Evolutionary conservation across 92 coral and sea anemone species (phyloP), one percentile per base, ranked within the genome.

Genomic region (Porites evermanni): DNA sequence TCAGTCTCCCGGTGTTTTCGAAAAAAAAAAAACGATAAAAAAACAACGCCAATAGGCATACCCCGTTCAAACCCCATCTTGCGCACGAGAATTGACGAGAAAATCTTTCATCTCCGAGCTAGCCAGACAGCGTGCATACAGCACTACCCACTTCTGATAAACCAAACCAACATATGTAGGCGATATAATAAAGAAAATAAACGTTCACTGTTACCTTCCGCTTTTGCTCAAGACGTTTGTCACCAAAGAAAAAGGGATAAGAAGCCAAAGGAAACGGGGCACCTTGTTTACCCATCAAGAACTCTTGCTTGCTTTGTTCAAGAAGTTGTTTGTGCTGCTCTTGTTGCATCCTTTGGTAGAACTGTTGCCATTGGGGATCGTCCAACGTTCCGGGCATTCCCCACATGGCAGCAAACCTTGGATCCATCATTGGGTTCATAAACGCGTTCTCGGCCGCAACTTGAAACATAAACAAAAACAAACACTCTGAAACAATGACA

Each of bases 361-460:
- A 81, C 82, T 94, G 96, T 63, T 96, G 98, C 91, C 89, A 90
- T 75, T 92, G 86, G 14, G 95, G 88, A 65, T 93, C 98, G 74
- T 92, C 95, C 85, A 79, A 20, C 19, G 87, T 79, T 67, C 90
- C 82, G 23, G 91, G 92, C 90, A 92, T 84, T 24, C 88, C 91
- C 90, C 91, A 92, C 65, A 86, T 68, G 77, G 60, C 86, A 70
- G 32, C 72, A 54, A 64, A 79, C n/a, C 82, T 75, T 14, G 95
- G 93, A 58, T 92, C 95, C 61, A 92, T 74, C 75, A 91, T 87
- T 8, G 84, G 84, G 20, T 79, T 67, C 86, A 85, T 74, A 21
- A 77, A 85, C 24, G 82, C 82, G 64, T 74, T 83, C 60, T 83
- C 87, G 50, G 87, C 80, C 20, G 86, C 78, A 56, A 83, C 87